These are phyloP conservation scores for Melinaea menophilus DNA, from an alignment of 2,888 invertebrate species.

Conservation along the genomic window DNA sequence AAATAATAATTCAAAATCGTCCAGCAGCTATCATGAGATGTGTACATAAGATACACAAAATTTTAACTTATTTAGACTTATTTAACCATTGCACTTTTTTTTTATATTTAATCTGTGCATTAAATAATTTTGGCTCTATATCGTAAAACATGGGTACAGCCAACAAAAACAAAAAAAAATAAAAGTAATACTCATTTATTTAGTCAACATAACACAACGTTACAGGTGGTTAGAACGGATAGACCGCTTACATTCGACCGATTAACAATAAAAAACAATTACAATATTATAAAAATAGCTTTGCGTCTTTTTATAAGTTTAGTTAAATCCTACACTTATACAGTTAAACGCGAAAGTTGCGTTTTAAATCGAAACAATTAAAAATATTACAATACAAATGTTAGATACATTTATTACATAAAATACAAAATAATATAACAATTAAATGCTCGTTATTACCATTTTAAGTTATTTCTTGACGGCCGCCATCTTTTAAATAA, in stretches of 20 bases:
- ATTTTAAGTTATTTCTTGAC: neutral
- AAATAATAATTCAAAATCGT: too few species aligned
- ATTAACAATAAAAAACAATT: slow-evolving; percentile 55
- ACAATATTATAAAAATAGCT: slow-evolving; percentile 65
- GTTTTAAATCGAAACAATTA: neutral
- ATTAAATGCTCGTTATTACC: too few species aligned
- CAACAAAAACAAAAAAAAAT: too few species aligned
- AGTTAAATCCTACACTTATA: slow-evolving; percentile 25
- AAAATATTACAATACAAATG: too few species aligned
- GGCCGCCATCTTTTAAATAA: neutral
- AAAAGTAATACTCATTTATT: slow-evolving; percentile 56
- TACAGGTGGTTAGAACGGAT: slow-evolving; percentile 49
- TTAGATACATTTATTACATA: too few species aligned
- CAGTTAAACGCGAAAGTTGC: neutral
- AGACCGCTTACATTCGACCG: slow-evolving; percentile 34
- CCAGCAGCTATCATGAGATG: too few species aligned
- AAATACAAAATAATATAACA: neutral
- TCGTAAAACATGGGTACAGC: too few species aligned
- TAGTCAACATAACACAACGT: slow-evolving; percentile 61
- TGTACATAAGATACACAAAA: too few species aligned
- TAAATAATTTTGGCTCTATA: too few species aligned
- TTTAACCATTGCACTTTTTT: too few species aligned
- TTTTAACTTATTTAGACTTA: too few species aligned
- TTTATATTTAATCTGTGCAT: too few species aligned
- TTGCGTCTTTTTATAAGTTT: slow-evolving; percentile 50